A percentile compares a stretch with the other conserved stretches of the same genome.
Evolutionary conservation across 2,113 vertebrate genomes (phyloP).

Genomic region (Struthidea cinerea): DNA sequence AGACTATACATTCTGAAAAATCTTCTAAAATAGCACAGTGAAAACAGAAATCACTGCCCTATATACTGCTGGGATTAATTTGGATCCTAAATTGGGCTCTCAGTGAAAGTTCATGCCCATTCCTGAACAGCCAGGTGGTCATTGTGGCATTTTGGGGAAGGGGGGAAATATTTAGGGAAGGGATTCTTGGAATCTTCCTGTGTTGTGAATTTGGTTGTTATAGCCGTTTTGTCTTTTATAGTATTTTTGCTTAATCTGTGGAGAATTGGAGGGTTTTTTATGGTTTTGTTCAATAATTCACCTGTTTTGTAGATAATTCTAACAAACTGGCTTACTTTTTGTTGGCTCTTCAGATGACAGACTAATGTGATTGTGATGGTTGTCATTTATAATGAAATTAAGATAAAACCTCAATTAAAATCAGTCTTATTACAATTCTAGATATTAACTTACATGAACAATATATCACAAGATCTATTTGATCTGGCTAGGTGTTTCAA

Average conservation of each 20-base stretch:
- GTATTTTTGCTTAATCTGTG: not conserved
- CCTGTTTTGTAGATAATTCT: not conserved
- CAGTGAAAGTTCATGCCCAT: not conserved
- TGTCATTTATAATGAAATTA: not conserved
- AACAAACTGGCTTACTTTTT: not conserved
- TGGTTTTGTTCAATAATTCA: not conserved
- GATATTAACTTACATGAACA: not conserved
- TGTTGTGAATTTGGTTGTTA: not conserved
- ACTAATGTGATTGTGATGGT: not conserved
- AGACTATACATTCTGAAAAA: not conserved
- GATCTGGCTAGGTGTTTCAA: not conserved
- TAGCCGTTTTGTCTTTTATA: not conserved
- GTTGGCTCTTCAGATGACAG: not conserved
- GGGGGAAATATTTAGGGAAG: not conserved
- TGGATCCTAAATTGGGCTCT: not conserved
- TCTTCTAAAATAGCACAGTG: not conserved
- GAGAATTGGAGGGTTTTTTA: not conserved
- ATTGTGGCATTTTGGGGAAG: not conserved
- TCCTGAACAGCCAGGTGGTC: not conserved
- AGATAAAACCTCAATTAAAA: not conserved
- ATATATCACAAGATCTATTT: not conserved
- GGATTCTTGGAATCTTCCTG: not conserved
- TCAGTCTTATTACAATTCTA: not conserved
- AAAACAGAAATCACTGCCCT: not conserved
- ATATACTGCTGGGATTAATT: not conserved